Conservation (phyloP, 2,797 vertebrate genomes). For the Orientallactaga sibirica region DNA sequence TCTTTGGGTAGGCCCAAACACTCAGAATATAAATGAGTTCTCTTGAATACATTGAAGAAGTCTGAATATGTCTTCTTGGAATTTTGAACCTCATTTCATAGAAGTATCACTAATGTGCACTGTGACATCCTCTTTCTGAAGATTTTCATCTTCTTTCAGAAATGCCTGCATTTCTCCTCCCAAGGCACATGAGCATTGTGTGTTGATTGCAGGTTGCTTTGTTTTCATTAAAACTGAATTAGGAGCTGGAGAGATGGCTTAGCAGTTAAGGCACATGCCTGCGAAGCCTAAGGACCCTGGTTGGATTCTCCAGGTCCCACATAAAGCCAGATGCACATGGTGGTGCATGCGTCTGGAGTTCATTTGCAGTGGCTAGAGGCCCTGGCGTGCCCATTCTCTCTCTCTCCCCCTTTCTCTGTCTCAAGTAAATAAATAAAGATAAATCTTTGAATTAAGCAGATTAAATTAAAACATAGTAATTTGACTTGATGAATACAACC, state of each 20-base stretch:
- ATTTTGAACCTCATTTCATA: conserved; percentile 34
- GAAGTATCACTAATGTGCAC: background rate
- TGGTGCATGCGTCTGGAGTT: too few relatives aligned
- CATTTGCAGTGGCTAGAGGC: too few relatives aligned
- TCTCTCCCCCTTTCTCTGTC: too few relatives aligned
- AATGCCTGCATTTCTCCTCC: conserved; percentile 7
- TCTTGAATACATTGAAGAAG: conserved; percentile 7
- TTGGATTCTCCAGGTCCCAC: too few relatives aligned
- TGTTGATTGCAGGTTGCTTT: conserved; percentile 37
- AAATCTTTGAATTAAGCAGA: background rate
- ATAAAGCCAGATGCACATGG: too few relatives aligned
- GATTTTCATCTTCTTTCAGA: conserved; percentile 38
- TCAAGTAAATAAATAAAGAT: too few relatives aligned
- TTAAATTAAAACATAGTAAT: conserved; percentile 34
- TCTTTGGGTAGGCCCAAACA: conserved; percentile 8
- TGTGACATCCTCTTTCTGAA: background rate
- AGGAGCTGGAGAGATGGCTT: too few relatives aligned
- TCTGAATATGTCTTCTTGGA: conserved; percentile 15
- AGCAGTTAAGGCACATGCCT: too few relatives aligned
- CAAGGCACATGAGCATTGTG: background rate
- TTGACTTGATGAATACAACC: conserved; percentile 11
- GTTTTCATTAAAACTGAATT: conserved; percentile 38
- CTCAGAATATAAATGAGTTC: conserved; percentile 10
- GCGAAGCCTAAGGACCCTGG: too few relatives aligned
- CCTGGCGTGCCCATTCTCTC: too few relatives aligned